Evolutionary conservation across 2,888 invertebrate species (phyloP), one percentile per base, ranked within the genome.

Genomic region (Copidosoma aretas): DNA sequence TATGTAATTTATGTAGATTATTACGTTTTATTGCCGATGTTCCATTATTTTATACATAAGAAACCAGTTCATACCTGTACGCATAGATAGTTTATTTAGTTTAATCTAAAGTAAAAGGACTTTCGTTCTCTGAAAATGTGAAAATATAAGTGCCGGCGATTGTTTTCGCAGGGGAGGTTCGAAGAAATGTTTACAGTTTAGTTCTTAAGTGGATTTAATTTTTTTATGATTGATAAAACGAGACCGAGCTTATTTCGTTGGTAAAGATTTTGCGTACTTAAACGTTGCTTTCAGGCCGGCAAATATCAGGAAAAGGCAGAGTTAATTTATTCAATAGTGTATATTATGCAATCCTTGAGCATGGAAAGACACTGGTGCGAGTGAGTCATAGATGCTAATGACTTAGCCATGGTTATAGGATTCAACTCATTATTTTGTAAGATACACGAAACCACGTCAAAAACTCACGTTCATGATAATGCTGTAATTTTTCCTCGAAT

Each of bases 371-470:
- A 67, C 70, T 64, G 64, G 49, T n/a, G n/a, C n/a, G n/a, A 67
- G 60, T 64, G 61, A 67, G 61, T 53, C 52, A 56, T 52, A 64
- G 58, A 63, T 59, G 60, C 60, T 61, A 49, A 57, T 21, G 41
- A 60, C 67, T 70, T 67, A 67, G 64, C 70, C 64, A 67, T 61
- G 67, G 64, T 70, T 61, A 46, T 57, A 67, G 70, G 67, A 46
- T 14, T 15, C 64, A 70, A 70, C 70, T 70, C 67, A 70, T 67
- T 70, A 70, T 64, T 70, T 70, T 67, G 70, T 70, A 70, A 70
- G 70, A 70, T 67, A 70, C 64, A 64, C 67, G 67, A 64, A 70
- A 64, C 61, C 67, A 70, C 67, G 64, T 70, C 64, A 64, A 67
- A 67, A 58, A 70, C 64, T 70, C 64, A 67, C 64, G 58, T 70